Conservation (phyloP, 2,797 vertebrate genomes). For the Phrynocephalus forsythii region DNA sequence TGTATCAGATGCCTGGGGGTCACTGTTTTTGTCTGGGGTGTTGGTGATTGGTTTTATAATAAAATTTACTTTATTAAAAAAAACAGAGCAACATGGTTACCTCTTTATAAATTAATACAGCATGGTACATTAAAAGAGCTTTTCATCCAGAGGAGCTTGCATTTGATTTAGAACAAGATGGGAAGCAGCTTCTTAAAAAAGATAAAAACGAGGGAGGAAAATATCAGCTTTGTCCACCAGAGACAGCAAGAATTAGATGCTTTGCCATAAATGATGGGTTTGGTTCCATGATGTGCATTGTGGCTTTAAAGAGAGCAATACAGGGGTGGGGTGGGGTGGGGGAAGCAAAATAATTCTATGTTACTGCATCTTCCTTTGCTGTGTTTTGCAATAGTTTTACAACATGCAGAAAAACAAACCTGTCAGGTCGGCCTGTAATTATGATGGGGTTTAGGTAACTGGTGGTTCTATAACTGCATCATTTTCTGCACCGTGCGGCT, state of each 20-base stretch:
- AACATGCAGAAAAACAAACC: conserved; percentile 7
- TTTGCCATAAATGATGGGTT: not conserved
- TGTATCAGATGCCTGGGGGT: no score
- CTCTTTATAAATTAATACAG: not conserved
- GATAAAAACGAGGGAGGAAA: not conserved
- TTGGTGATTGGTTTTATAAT: no score
- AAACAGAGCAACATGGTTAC: not conserved
- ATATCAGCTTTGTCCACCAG: not conserved
- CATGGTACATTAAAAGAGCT: not conserved
- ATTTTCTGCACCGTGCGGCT: conserved; percentile 13
- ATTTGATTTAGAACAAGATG: conserved; percentile 20
- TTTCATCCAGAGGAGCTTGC: not conserved
- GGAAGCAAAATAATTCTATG: not conserved
- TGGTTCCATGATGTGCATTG: not conserved
- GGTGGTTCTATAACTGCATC: not conserved
- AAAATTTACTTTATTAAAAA: no score
- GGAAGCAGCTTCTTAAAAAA: not conserved
- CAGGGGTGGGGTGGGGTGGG: not conserved
- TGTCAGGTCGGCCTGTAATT: not conserved
- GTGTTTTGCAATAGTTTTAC: not conserved
- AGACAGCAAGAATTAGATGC: not conserved
- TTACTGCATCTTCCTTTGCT: not conserved
- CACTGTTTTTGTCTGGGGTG: no score
- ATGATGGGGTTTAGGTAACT: not conserved
- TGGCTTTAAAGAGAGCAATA: not conserved